A percentile compares a stretch with the other conserved stretches of the same genome.
Evolutionary conservation across 2,113 vertebrate genomes (phyloP).

Genomic region (Hippocampus comes): DNA sequence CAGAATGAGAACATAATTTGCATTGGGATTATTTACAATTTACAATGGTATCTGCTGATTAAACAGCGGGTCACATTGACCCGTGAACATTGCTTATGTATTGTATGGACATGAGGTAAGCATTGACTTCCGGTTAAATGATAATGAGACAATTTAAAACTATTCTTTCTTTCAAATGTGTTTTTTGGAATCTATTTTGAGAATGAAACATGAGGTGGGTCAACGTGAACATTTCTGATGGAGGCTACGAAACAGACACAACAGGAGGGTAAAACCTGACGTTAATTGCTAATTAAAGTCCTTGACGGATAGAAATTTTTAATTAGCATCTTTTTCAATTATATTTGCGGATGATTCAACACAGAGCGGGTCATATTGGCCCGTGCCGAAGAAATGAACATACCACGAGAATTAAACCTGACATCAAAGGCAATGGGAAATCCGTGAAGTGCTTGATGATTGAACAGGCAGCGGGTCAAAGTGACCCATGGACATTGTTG

Average conservation of each 20-base stretch:
- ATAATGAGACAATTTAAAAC: not conserved
- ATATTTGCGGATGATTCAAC: not conserved
- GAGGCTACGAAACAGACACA: not conserved
- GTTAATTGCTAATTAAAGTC: not conserved
- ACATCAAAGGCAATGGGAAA: not conserved
- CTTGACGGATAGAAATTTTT: not conserved
- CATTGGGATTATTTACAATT: not conserved
- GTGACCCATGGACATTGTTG: not conserved
- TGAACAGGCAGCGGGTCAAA: not conserved
- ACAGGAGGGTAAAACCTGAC: not conserved
- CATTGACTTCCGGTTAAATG: too few species aligned
- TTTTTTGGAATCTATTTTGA: not conserved
- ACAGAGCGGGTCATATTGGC: not conserved
- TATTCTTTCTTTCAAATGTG: not conserved
- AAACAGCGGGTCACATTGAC: too few species aligned
- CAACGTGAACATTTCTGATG: not conserved
- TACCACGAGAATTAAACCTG: not conserved
- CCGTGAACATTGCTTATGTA: too few species aligned
- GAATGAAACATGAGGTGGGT: not conserved
- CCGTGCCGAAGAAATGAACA: not conserved
- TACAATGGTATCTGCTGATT: not conserved
- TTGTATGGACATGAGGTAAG: too few species aligned
- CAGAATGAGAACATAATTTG: not conserved
- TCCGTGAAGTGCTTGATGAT: not conserved
- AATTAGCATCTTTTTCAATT: not conserved